Conservation (phyloP, 1,140 invertebrate species). For the Penaeus chinensis region DNA sequence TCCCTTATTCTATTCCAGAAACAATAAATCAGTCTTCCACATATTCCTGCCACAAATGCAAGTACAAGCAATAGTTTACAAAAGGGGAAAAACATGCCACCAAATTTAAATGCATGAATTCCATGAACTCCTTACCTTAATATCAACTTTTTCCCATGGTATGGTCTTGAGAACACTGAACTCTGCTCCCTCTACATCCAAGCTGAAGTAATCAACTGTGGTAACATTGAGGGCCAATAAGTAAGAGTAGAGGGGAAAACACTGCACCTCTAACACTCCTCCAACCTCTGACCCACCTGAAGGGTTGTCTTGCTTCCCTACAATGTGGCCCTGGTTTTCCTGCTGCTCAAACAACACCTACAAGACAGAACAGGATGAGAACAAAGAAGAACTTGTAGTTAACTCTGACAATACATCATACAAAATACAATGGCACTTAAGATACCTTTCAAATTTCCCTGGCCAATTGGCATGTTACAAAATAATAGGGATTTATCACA, state of each 20-base stretch:
- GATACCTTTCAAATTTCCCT: too few relatives aligned
- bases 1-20: too few relatives aligned
- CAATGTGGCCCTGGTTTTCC: slow-evolving; percentile 58
- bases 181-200: slow-evolving; percentile 67
- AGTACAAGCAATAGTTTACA: too few relatives aligned
- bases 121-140: slow-evolving; percentile 56
- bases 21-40: too few relatives aligned
- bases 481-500: slow-evolving; percentile 44
- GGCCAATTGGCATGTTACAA: neutral
- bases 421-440: too few relatives aligned
- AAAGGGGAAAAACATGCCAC: too few relatives aligned
- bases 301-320: slow-evolving; percentile 40
- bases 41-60: too few relatives aligned
- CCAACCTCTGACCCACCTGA: slow-evolving; percentile 33
- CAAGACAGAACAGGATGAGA: neutral
- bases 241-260: slow-evolving; percentile 62
- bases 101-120: too few relatives aligned
- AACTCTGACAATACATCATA: too few relatives aligned
- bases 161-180: slow-evolving; percentile 64
- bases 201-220: slow-evolving; percentile 66
- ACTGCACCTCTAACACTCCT: slow-evolving; percentile 58
- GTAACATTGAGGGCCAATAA: slow-evolving; percentile 60
- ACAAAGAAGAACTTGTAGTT: too few relatives aligned
- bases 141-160: slow-evolving; percentile 64
- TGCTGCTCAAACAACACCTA: slow-evolving; percentile 61